Percentiles rank a stretch among this genome's conserved stretches.
Evolutionary conservation across 35 echinoderm and acorn worm genomes (phyloP).

Genomic region (Acanthaster planci): DNA sequence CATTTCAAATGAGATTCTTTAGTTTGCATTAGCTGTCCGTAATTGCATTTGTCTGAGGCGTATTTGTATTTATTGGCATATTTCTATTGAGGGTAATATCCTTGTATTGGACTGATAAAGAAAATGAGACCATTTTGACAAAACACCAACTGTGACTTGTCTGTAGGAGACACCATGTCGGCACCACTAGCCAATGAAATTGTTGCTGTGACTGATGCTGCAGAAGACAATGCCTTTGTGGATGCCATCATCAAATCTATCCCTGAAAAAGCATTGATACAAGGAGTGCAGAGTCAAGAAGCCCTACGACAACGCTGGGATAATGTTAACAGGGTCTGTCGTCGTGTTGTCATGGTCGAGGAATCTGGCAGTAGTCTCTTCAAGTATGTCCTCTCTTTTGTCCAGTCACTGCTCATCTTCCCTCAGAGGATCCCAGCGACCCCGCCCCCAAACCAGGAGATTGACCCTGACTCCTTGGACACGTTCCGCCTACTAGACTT

Average conservation of each 20-base stretch:
- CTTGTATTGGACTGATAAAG: no score
- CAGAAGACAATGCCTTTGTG: conserved; percentile 76
- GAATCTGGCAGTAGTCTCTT: conserved; percentile 77
- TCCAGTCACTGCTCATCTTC: conserved; percentile 88
- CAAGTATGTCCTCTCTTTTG: conserved; percentile 80
- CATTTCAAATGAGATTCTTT: no score
- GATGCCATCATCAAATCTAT: conserved; percentile 59
- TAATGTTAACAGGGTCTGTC: conserved; percentile 63
- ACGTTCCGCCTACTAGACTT: conserved; percentile 82
- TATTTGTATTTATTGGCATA: no score
- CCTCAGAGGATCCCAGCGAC: conserved; percentile 58
- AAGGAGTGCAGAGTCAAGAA: conserved; percentile 67
- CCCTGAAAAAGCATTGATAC: conserved; percentile 78
- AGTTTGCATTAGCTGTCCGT: no score
- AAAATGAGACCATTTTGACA: no score
- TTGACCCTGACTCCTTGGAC: conserved; percentile 57
- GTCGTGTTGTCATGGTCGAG: conserved; percentile 81
- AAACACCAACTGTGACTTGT: background rate
- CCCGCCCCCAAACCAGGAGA: conserved; percentile 55
- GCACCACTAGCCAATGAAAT: conserved; percentile 91
- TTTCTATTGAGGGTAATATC: no score
- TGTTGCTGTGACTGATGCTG: conserved; percentile 79
- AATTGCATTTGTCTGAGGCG: no score
- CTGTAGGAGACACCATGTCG: conserved; percentile 63
- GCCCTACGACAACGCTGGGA: conserved; percentile 81